Evolutionary conservation across 2,888 invertebrate genomes (phyloP), one percentile per base, ranked within the genome.

Genomic region (Hypsopygia costalis): DNA sequence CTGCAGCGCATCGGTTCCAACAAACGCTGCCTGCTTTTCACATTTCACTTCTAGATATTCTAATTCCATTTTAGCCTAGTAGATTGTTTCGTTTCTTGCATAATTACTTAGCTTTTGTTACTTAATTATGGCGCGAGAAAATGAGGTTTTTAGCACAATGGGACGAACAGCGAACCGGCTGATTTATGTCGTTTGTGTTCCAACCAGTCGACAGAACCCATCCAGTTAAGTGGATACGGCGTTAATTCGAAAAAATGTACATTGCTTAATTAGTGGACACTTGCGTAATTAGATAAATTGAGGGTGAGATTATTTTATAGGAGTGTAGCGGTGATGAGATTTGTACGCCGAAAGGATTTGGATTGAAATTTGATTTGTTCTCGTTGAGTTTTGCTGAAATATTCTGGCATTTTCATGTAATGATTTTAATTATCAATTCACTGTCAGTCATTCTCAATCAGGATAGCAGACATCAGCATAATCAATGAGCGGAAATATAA

Each of bases 31-130:
- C n/a, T n/a, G n/a, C n/a, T n/a, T n/a, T n/a, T n/a, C 11, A 11
- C 11, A 31, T 11, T 31, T 31, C 34, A 7, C 10, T 34, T 34
- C 34, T 28, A 36, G 36, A 29, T 9, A 5, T 12, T 28, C 4
- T 12, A 29, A 27, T 25, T 5, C 35, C n/a, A 5, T 28, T 12
- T 12, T 28, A 5, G 56, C 55, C 62, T 62, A 62, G 64, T 76
- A 75, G 74, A 79, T 77, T 78, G 78, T 78, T 76, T 79, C 76
- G 73, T 74, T 77, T 58, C 71, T 70, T 72, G 78, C 79, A 79
- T 79, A 81, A 81, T 79, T 81, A 80, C 77, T 77, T 74, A 74
- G 77, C 78, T 75, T 78, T 79, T 79, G 78, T 78, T 77, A 75
- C 75, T 78, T 81, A 79, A 81, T 80, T 78, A 78, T 68, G 62